Conservation (phyloP, 1,140 invertebrate species). For the Neodiprion virginianus region DNA sequence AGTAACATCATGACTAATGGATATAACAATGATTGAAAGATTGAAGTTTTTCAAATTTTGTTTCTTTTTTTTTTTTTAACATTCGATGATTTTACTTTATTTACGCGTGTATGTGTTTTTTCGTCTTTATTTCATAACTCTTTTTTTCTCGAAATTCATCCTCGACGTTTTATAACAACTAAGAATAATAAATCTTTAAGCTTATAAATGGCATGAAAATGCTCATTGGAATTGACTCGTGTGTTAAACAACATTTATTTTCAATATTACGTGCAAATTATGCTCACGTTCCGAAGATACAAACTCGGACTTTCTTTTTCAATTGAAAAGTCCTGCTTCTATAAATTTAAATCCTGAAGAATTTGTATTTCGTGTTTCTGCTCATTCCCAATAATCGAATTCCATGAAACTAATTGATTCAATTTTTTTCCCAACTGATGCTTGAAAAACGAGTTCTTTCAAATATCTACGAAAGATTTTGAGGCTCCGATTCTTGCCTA, state of each 20-base stretch:
- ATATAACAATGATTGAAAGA: slow-evolving; percentile 60
- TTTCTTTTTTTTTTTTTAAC: slow-evolving; percentile 29
- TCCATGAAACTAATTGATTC: too few relatives aligned
- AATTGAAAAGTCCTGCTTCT: neutral
- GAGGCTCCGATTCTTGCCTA: too few relatives aligned
- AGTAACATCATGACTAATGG: slow-evolving; percentile 56
- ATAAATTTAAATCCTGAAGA: too few relatives aligned
- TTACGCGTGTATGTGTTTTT: slow-evolving; percentile 29
- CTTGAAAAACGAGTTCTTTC: too few relatives aligned
- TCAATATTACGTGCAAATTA: slow-evolving; percentile 22
- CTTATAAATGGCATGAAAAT: slow-evolving; percentile 60
- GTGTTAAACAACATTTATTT: slow-evolving; percentile 53
- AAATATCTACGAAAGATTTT: too few relatives aligned
- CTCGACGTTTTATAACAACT: too few relatives aligned
- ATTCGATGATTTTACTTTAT: slow-evolving; percentile 24
- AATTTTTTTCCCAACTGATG: too few relatives aligned
- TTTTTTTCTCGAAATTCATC: slow-evolving; percentile 19
- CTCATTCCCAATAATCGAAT: too few relatives aligned
- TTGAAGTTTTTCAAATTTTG: slow-evolving; percentile 38
- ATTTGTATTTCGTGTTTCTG: too few relatives aligned
- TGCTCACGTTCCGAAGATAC: too few relatives aligned
- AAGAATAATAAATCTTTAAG: slow-evolving; percentile 56
- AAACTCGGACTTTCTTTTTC: neutral
- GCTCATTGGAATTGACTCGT: slow-evolving; percentile 62
- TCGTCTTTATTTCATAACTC: slow-evolving; percentile 9